These are phyloP conservation scores for Peromyscus californicus DNA, from an alignment of 2,113 vertebrate genomes.

Conservation along the genomic window DNA sequence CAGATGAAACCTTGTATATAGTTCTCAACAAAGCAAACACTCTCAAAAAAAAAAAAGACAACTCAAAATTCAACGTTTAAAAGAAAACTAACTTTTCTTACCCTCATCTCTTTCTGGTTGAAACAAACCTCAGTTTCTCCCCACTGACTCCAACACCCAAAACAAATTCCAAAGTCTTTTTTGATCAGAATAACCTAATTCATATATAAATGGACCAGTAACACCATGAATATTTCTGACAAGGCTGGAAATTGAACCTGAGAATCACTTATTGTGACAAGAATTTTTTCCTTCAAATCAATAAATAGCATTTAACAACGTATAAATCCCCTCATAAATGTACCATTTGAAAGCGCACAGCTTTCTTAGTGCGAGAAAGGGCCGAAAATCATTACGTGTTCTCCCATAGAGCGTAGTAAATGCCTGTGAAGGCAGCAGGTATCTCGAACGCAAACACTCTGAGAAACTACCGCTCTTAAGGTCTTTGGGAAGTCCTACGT, in stretches of 20 bases:
- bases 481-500: not conserved
- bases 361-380: too few relatives aligned
- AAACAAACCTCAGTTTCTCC: not conserved
- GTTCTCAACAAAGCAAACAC: not conserved
- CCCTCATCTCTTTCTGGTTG: not conserved
- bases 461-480: not conserved
- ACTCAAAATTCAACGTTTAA: not conserved
- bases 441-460: not conserved
- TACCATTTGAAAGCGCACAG: constrained; percentile 7
- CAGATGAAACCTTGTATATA: not conserved
- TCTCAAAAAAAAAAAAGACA: constrained; percentile 8
- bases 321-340: not conserved
- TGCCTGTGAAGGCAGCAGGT: not conserved
- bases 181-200: not conserved
- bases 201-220: not conserved
- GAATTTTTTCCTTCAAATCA: not conserved
- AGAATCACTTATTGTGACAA: not conserved
- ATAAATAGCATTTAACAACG: not conserved
- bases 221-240: not conserved
- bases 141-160: not conserved
- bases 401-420: not conserved
- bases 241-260: not conserved
- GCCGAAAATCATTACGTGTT: not conserved
- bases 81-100: not conserved
- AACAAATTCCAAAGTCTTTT: constrained; percentile 17